Conservation (phyloP, 2,113 vertebrate species). For the Chitala chitala region DNA sequence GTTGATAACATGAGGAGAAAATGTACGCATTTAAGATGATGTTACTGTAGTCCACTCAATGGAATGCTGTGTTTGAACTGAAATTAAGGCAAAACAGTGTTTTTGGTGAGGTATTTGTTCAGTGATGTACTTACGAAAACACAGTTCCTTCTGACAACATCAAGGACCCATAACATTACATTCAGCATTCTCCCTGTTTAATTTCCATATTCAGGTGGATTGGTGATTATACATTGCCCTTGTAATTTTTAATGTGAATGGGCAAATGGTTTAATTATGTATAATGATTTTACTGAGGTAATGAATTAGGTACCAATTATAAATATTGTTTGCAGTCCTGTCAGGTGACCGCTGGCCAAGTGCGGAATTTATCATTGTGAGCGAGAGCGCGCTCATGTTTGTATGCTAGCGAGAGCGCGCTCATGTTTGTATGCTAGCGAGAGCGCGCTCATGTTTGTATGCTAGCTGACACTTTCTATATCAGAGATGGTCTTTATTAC, state of each 20-base stretch:
- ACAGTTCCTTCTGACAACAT: too few species aligned
- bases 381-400: conserved; percentile 57
- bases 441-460: conserved; percentile 62
- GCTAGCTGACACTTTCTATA: too few species aligned
- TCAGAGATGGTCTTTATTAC: too few species aligned
- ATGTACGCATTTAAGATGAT: not conserved
- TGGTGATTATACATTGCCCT: not conserved
- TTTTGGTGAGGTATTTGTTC: not conserved
- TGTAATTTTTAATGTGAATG: not conserved
- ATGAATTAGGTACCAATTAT: conserved; percentile 85
- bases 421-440: conserved; percentile 57
- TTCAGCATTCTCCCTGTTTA: not conserved
- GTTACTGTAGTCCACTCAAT: not conserved
- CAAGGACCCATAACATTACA: too few species aligned
- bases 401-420: conserved; percentile 69
- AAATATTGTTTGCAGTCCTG: conserved; percentile 86
- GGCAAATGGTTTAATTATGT: conserved; percentile 9
- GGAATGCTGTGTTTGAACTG: not conserved
- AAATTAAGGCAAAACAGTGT: too few species aligned
- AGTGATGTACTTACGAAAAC: not conserved
- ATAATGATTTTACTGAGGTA: conserved; percentile 84
- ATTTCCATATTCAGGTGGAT: not conserved
- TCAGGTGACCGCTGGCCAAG: conserved; percentile 78
- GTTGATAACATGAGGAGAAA: not conserved
- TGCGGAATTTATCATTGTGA: conserved; percentile 80